Evolutionary conservation across 53 echinoderm and acorn worm species (phyloP), one percentile per base, ranked within the genome.

Genomic region (Echinarachnius parma): DNA sequence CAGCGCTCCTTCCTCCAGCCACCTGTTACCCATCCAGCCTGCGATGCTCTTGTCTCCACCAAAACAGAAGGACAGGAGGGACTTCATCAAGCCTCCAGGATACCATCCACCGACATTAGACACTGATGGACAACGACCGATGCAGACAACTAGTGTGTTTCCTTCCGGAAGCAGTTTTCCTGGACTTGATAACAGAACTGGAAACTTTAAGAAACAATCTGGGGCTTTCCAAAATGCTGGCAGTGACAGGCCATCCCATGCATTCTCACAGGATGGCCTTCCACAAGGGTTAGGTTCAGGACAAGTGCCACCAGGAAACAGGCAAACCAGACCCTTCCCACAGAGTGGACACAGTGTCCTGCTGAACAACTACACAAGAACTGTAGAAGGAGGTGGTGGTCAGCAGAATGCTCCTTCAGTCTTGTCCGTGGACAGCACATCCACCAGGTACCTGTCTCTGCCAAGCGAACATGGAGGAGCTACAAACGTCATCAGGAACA

Each of bases 21-120:
- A 46, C 20, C 57, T 72, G 7, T 39, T 2, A 28, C 57, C 74
- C 3, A 34, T 72, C 44, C 74, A 72, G 45, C 74, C 74, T 56
- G 74, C 74, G 23, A 72, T 72, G 74, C 57, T 72, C 1, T 44
- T 72, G 26, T 72, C 74, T 18, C 74, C 74, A 24, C 74, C 74
- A 10, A 55, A 42, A 25, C 74, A 72, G 74, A 72, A 72, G 42
- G 74, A 72, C 55, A 55, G 74, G 39, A 55, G 74, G 56, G 74
- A 55, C 27, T 72, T 72, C 42, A 72, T 72, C 57, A 72, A 30
- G 16, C 74, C 74, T 16, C 74, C 55, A n/a, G 74, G 74, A 21
- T 57, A 72, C 28, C 68, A 50, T 4, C 31, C 21, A 18, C 39
- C 7, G 39, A 39, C 39, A 7, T 39, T 13, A 13, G 7, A 39